Conservation (phyloP, 2,888 invertebrate genomes). For the Glyphotaelius pellucidus region DNA sequence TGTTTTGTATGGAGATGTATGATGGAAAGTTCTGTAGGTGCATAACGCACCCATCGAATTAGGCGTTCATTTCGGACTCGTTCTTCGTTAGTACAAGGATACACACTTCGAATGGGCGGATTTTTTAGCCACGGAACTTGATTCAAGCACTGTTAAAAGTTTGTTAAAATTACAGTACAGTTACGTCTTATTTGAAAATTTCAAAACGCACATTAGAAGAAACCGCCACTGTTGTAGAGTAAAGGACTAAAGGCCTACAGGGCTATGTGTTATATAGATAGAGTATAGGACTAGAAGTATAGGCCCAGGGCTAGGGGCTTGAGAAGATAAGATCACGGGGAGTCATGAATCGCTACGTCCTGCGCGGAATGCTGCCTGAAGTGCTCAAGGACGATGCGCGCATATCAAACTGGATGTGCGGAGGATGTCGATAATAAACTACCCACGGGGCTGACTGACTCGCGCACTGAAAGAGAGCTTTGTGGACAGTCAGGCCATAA, state of each 20-base stretch:
- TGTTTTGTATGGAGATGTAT: too few relatives aligned
- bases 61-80: too few relatives aligned
- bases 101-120: too few relatives aligned
- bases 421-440: neutral
- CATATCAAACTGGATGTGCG: slow-evolving; percentile 19
- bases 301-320: neutral
- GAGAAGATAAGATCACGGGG: neutral
- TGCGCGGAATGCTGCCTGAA: neutral
- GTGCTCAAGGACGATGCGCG: slow-evolving; percentile 15
- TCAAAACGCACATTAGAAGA: too few relatives aligned
- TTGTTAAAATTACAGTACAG: too few relatives aligned
- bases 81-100: too few relatives aligned
- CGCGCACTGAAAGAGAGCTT: neutral
- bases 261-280: neutral
- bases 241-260: neutral
- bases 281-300: neutral
- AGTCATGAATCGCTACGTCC: neutral
- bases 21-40: too few relatives aligned
- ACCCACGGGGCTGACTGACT: neutral
- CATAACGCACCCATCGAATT: too few relatives aligned
- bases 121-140: too few relatives aligned
- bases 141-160: too few relatives aligned
- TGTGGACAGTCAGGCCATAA: neutral
- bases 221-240: neutral
- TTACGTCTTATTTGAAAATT: too few relatives aligned